phyloP scores from a whole-genome alignment of 64 coral and sea anemone genomes.

The Trachythela sp. region DNA sequence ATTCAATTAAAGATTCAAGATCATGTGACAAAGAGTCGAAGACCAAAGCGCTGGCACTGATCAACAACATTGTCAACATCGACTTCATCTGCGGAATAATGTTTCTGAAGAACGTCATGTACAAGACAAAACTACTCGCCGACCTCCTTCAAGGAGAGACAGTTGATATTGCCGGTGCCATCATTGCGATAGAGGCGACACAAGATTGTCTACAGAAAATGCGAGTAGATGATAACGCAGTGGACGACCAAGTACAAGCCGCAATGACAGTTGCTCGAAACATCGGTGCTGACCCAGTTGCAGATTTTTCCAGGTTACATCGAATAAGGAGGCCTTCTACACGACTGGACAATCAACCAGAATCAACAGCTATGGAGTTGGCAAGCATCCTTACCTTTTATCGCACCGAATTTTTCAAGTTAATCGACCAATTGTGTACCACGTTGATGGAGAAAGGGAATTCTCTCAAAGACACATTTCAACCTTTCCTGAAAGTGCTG shows the following conservation, averaged over 20 bases:
- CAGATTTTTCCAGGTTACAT: background rate
- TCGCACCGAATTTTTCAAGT: background rate
- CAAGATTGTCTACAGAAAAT: background rate
- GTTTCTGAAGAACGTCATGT: background rate
- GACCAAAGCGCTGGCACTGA: background rate
- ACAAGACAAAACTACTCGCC: background rate
- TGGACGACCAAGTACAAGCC: background rate
- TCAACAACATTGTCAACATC: background rate
- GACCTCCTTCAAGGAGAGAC: slow-evolving; percentile 3
- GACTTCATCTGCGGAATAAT: background rate
- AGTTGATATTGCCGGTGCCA: background rate
- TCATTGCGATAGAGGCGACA: background rate
- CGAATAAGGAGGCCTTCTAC: background rate
- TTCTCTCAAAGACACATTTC: background rate
- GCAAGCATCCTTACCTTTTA: background rate
- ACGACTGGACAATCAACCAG: background rate
- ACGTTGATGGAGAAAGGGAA: background rate
- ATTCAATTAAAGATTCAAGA: too few species aligned
- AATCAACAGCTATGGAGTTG: background rate
- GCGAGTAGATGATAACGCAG: background rate
- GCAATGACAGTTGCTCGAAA: background rate
- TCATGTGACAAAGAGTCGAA: background rate
- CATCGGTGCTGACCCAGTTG: background rate
- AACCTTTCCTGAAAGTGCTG: background rate
- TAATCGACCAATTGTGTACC: background rate